Base-by-base conservation (phyloP, 1,140 invertebrate species). In the Thaumetopoea pityocampa region DNA sequence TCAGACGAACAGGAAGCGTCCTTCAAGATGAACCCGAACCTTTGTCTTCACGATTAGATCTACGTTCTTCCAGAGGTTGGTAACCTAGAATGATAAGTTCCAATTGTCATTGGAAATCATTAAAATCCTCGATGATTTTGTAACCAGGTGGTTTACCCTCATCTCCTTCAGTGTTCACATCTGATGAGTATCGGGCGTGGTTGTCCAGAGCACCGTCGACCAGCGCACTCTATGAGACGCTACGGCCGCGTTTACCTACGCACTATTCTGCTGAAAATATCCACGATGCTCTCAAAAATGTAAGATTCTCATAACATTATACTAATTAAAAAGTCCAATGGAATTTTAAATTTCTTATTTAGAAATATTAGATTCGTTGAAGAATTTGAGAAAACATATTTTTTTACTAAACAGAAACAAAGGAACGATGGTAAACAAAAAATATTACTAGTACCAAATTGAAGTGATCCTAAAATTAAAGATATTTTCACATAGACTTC, bases 161-260 rank as follows among this genome's bases (percentile, higher is more conserved):
- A 27, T 83, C 79, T 46, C 68, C 79, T 35, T 87, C 86, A 64
- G 92, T 96, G 69, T 96, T 96, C 83, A 94, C 94, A 51, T 93
- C 94, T 55, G 94, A 96, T 74, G 95, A 97, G 71, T 97, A 96
- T 64, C 89, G 93, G 40, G 92, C 94, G 26, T 97, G 95, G 95
- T 67, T 97, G 55, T 92, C 92, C 40, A 87, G 96, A 27, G 95
- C 95, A 1, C 95, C 96, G 4, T 96, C 94, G 23, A 96, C 95
- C 14, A 95, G 93, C 46, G 96, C 96, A 26, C 92, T 97, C 53
- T 96, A 96, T 73, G 95, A 97, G 66, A 92, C 94, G 61, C 92
- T 96, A 57, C 88, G 94, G 47, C 79, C 79, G 3, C 55, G 79
- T 9, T 60, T 84, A 18, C 79, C 79, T 3, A 84, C 79, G 4